Base-by-base conservation (phyloP, 2,797 vertebrate species). In the Buceros bicornis region DNA sequence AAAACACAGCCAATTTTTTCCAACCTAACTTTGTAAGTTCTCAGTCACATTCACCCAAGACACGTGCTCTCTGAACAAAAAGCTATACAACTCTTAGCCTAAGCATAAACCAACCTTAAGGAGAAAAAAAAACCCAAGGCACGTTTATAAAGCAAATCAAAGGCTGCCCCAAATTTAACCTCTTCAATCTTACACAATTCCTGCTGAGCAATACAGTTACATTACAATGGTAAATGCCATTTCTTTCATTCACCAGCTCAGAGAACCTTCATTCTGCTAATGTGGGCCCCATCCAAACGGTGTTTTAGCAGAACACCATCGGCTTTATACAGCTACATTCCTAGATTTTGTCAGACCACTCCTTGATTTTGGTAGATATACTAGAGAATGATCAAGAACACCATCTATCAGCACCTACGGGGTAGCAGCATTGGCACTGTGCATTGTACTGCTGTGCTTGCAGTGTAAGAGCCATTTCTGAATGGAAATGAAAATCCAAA, bases 301-400 rank as follows among this genome's bases (percentile, higher is more conserved):
- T 11, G 25, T 18, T 69, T 85, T 29, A 62, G 33, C 33, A 90
- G 21, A 77, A 70, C 9, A 48, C 13, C 11, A 35, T 51, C 1
- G 5, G 20, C 26, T 58, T 28, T 35, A 17, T 16, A 76, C 42
- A 69, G 29, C 50, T 58, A n/a, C 37, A 17, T 7, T 50, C 18
- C 37, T 11, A 11, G 10, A 42, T 1, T 1, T 57, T 64, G 58
- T 57, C 80, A 71, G 29, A 42, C 22, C 20, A 48, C 83, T 14
- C 33, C 70, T 67, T 11, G 1, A 0, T 29, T 81, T 76, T 7
- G 6, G 9, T 2, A 43, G 13, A 24, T 31, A 2, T 7, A 45
- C 45, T n/a, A 64, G 29, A 71, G 21, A 50, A 45, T 64, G 11
- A 62, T 5, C 18, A 91, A 43, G 45, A 81, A 43, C 11, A 14